Conservation (phyloP, 2,888 invertebrate species). For the Drosophila ezoana region DNA sequence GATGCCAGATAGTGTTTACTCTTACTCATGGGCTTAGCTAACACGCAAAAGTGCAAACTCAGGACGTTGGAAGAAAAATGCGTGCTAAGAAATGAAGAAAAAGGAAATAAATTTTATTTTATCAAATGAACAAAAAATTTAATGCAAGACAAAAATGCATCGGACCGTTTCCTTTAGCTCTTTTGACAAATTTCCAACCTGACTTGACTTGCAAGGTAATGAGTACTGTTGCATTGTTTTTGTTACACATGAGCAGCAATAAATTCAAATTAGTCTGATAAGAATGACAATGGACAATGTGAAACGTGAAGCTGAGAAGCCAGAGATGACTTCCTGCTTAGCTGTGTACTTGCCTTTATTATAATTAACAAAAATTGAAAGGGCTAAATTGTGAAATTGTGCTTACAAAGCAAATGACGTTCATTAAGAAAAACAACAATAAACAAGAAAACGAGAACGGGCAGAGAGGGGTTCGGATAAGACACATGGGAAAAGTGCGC, state of each 20-base stretch:
- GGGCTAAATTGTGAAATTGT: slow-evolving; percentile 79
- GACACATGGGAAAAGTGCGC: slow-evolving; percentile 52
- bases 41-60: slow-evolving; percentile 4
- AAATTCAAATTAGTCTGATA: slow-evolving; percentile 62
- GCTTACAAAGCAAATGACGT: slow-evolving; percentile 73
- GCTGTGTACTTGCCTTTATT: slow-evolving; percentile 57
- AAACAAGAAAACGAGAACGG: slow-evolving; percentile 14
- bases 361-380: slow-evolving; percentile 80
- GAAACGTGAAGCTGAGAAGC: slow-evolving; percentile 14
- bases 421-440: slow-evolving; percentile 55
- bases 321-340: slow-evolving; percentile 21
- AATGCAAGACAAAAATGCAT: no score
- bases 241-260: slow-evolving; percentile 42
- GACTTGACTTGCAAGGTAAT: not conserved
- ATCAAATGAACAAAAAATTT: no score
- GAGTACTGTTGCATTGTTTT: slow-evolving; percentile 7
- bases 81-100: not conserved
- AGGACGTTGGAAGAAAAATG: not conserved
- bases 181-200: slow-evolving; percentile 2
- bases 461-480: not conserved
- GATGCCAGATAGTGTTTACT: slow-evolving; percentile 40
- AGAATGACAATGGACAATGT: slow-evolving; percentile 33
- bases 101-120: not conserved
- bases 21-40: slow-evolving; percentile 1
- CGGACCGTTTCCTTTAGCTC: not conserved